Conservation (phyloP, 2,113 vertebrate species). For the Bucco capensis region DNA sequence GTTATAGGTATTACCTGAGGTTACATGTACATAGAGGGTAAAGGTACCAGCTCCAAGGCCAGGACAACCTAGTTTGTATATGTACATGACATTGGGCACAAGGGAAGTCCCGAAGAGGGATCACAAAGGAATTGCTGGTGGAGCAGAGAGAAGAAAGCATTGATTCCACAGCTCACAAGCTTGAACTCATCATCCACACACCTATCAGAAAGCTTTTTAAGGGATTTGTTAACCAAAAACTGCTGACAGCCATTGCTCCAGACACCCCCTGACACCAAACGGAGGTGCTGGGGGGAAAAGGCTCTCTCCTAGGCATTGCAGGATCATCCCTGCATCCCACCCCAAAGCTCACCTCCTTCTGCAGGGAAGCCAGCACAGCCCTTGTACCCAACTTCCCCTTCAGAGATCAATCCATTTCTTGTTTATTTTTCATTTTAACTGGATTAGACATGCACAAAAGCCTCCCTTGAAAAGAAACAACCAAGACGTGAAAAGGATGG, state of each 20-base stretch:
- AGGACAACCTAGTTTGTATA: fast-evolving
- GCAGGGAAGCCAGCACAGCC: background rate
- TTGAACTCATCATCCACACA: background rate
- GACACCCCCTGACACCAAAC: background rate
- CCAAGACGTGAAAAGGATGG: background rate
- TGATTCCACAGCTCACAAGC: background rate
- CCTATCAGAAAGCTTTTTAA: background rate
- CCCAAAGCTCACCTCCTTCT: fast-evolving
- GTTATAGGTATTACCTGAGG: background rate
- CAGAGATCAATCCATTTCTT: background rate
- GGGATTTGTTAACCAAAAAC: background rate
- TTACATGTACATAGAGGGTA: background rate
- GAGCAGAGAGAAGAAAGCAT: background rate
- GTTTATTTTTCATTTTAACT: slow-evolving; percentile 17
- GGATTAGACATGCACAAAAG: background rate
- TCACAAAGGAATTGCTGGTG: background rate
- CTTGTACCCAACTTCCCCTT: background rate
- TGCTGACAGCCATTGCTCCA: background rate
- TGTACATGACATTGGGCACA: fast-evolving
- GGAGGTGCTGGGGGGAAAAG: background rate
- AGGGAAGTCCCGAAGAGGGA: background rate
- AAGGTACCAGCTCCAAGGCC: background rate
- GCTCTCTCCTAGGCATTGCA: background rate
- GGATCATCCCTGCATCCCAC: background rate
- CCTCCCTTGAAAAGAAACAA: background rate